Evolutionary conservation across 1,140 invertebrate species (phyloP), one percentile per base, ranked within the genome.

Genomic region (Drosophila pachea): DNA sequence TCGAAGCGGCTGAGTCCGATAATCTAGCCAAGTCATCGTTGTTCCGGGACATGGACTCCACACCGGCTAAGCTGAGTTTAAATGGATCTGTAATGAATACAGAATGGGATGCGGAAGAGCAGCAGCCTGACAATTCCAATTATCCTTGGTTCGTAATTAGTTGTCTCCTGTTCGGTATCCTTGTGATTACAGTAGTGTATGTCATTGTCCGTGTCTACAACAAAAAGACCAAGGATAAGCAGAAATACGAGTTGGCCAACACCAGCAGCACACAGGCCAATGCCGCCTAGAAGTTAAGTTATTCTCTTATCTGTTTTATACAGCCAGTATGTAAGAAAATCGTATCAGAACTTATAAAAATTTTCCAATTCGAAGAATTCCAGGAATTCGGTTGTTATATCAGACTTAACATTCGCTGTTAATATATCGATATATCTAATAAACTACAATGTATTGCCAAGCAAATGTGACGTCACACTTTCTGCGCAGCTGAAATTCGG

Each of bases 111-210:
- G 60, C 65, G 11, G 63, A 66, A 2, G 40, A 53, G 8, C 36
- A 72, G 29, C 68, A 64, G 5, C 52, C 53, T 7, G 40, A 45
- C 5, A 54, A 53, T 32, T 60, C 72, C 2, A 84, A 76, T 53
- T 88, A 88, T 73, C 74, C 86, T 0, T 88, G 82, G 76, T 86
- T 84, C 66, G 87, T 88, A 5, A 47, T 75, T 7, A 74, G 59
- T 7, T 77, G 68, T 42, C 48, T 88, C 7, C 43, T 88, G 0
- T 43, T 87, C n/a, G 86, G 65, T 31, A 16, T 81, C n/a, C 45
- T 67, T 2, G 9, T 88, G 0, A 7, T 88, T 0, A 22, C 54
- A 11, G 68, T 63, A 2, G 55, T 88, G 0, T 83, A 78, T 14
- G 49, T 56, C 0, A 16, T 87, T 16, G 68, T 88, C 0, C 82